Base-by-base conservation (phyloP, 2,113 vertebrate species). In the Dolichotis patagonum region DNA sequence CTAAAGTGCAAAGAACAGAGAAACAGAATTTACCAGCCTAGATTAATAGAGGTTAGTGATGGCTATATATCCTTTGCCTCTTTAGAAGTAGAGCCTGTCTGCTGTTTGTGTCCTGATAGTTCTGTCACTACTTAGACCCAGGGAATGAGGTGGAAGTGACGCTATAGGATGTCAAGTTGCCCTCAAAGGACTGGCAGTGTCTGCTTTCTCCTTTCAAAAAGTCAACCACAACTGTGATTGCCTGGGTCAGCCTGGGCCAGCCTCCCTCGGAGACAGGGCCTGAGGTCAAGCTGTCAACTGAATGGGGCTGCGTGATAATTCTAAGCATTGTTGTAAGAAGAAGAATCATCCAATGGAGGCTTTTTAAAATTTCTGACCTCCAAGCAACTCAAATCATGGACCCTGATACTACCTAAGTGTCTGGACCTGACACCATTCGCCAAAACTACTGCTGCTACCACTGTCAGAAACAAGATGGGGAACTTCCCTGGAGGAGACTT, bases 1-100 rank as follows among this genome's bases (percentile, higher is more conserved):
- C 43, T 65, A 60, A 52, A 89, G 22, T 32, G 91, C 9, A 87
- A 87, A 88, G 85, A 91, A 67, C n/a, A 94, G 46, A 82, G 88
- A 77, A 43, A 24, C 49, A 69, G 78, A 71, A 65, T 52, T 54
- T 54, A 65, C 2, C 28, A 30, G 46, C 12, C 28, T 85, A 71
- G 62, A 78, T 91, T 91, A 52, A 54, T 26, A 9, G 8, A 32
- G 58, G 20, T 22, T 82, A 88, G 82, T 94, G 6, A 88, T 90
- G n/a, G 32, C 3, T 41, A 69, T 14, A 91, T 24, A 46, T 9
- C 11, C 20, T 73, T 90, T 75, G 14, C 80, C 1, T 77, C 19
- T 89, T 11, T 54, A 46, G 52, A 62, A 69, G 7, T 35, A 2
- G 14, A 56, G 14, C 54, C 43, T 84, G 17, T 43, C 16, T 73